Percentiles rank a stretch among this genome's conserved stretches.
Conservation (phyloP, 2,888 invertebrate genomes). For the Nephrotoma guestfalica region DNA sequence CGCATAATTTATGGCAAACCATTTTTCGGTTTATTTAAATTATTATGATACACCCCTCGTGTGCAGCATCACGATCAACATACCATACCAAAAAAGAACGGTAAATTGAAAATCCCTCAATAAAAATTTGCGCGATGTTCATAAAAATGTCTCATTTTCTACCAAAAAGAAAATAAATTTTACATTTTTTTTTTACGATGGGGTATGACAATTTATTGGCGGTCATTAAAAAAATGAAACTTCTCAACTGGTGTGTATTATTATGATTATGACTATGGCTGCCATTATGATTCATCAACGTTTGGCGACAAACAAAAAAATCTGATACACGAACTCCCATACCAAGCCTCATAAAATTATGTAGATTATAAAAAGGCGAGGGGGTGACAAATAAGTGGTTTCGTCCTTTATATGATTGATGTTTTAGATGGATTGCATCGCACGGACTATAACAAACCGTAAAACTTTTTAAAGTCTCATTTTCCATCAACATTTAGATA, state of each 20-base stretch:
- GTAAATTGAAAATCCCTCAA: background rate
- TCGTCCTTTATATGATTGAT: background rate
- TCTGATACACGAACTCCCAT: background rate
- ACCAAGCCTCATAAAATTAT: background rate
- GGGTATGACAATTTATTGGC: background rate
- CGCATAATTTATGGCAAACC: background rate
- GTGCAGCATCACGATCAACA: background rate
- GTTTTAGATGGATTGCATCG: background rate
- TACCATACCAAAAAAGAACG: background rate
- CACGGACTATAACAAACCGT: background rate
- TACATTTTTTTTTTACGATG: background rate
- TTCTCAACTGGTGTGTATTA: background rate
- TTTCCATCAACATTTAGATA: background rate
- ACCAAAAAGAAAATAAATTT: background rate
- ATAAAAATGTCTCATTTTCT: background rate
- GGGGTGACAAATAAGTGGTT: background rate
- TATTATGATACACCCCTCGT: background rate
- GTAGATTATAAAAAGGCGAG: background rate
- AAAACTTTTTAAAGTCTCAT: background rate
- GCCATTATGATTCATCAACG: background rate
- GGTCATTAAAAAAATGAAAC: background rate
- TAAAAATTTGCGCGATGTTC: background rate
- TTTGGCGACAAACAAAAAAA: background rate
- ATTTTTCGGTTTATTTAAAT: background rate
- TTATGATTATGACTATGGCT: background rate